These are phyloP conservation scores for Lutjanus erythropterus DNA, from an alignment of 2,113 vertebrate species.

Conservation along the genomic window DNA sequence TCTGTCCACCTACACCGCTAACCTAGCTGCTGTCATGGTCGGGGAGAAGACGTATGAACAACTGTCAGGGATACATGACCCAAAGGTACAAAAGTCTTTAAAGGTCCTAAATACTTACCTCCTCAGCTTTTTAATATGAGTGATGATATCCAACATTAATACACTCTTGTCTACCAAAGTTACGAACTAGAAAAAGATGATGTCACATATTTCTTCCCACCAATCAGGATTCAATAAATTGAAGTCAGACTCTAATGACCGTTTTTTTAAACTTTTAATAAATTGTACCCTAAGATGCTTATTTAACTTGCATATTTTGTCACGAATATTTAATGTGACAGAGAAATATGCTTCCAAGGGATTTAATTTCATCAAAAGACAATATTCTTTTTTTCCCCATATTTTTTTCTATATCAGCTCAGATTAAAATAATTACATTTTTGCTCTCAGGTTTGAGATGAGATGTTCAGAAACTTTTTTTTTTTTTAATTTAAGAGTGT, in stretches of 20 bases:
- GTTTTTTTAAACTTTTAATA: neutral
- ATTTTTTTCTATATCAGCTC: neutral
- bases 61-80: slow-evolving; percentile 94
- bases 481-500: neutral
- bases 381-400: neutral
- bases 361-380: neutral
- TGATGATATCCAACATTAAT: too few species aligned
- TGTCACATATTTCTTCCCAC: too few species aligned
- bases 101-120: neutral
- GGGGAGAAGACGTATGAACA: slow-evolving; percentile 97
- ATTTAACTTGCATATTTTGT: neutral
- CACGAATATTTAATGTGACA: neutral
- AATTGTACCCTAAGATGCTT: neutral
- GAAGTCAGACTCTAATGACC: too few species aligned
- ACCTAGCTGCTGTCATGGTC: slow-evolving; percentile 97
- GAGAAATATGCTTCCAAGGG: neutral
- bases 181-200: too few species aligned
- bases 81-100: slow-evolving; percentile 86
- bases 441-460: neutral
- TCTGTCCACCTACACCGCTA: slow-evolving; percentile 97
- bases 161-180: neutral
- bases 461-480: neutral
- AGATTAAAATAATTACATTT: neutral
- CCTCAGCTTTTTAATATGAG: neutral
- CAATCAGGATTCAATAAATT: too few species aligned